Percentiles rank a stretch among this genome's conserved stretches.
Conservation (phyloP, 2,888 invertebrate genomes). For the Pristionchus fissidentatus region DNA sequence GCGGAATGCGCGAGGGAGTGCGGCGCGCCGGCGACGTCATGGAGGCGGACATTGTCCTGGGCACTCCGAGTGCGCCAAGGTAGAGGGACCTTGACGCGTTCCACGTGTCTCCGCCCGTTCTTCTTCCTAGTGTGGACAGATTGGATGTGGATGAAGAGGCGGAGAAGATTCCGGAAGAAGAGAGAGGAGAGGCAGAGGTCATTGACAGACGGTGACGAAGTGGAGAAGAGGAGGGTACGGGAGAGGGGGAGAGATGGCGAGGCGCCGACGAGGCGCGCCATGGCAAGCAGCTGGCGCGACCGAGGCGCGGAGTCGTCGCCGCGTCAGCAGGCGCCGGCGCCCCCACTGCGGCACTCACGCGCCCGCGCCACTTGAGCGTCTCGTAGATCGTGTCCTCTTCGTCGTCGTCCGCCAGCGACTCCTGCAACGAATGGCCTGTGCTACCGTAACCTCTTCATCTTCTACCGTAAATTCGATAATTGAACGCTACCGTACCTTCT, state of each 20-base stretch:
- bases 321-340: slow-evolving; percentile 19
- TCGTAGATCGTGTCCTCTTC: slow-evolving; percentile 41
- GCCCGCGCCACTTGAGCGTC: slow-evolving; percentile 32
- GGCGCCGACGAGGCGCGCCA: slow-evolving; percentile 3
- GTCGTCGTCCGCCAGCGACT: slow-evolving; percentile 14
- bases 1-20: slow-evolving; percentile 36
- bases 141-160: slow-evolving; percentile 23
- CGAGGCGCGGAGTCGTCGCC: neutral
- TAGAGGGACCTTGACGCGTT: neutral
- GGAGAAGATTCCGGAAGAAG: slow-evolving; percentile 24
- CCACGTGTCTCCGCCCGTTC: neutral
- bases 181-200: neutral
- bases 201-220: neutral
- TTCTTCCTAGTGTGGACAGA: neutral
- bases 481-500: slow-evolving; percentile 40
- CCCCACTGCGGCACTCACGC: neutral
- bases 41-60: neutral
- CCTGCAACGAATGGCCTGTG: neutral
- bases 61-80: neutral
- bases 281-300: neutral
- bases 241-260: slow-evolving; percentile 23
- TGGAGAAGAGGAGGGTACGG: neutral
- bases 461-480: slow-evolving; percentile 10
- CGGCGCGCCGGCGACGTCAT: neutral
- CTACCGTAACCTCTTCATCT: neutral